Evolutionary conservation across 1,140 invertebrate genomes (phyloP).

Genomic region (Oedothorax gibbosus): DNA sequence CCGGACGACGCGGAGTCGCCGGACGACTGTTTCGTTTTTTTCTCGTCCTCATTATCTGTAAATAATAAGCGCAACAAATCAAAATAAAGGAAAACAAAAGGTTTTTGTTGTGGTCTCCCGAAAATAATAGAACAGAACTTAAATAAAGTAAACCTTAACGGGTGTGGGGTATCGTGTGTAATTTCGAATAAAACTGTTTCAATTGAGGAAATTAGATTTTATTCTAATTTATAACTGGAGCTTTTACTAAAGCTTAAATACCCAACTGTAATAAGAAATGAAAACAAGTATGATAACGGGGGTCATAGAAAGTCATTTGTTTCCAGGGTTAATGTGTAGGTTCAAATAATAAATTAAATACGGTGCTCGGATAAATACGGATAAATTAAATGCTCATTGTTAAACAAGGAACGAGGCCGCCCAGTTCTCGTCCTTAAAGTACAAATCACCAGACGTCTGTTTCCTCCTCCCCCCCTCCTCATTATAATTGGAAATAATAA

Average conservation of each 20-base stretch:
- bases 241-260: no score
- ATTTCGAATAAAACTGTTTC: no score
- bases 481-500: constrained; percentile 55
- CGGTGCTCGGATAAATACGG: no score
- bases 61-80: constrained; percentile 60
- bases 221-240: no score
- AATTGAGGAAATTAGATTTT: no score
- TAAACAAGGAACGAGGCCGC: constrained; percentile 83
- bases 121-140: constrained; percentile 9
- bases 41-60: constrained; percentile 71
- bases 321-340: no score
- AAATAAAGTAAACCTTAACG: neutral
- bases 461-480: constrained; percentile 80
- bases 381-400: constrained; percentile 75
- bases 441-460: constrained; percentile 77
- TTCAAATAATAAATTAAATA: constrained; percentile 39
- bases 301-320: no score
- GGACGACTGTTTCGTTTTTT: constrained; percentile 76
- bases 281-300: no score
- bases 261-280: no score
- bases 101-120: neutral
- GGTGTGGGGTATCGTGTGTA: no score
- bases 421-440: constrained; percentile 87
- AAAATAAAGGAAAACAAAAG: constrained; percentile 43
- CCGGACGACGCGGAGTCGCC: constrained; percentile 79